A percentile compares a stretch with the other conserved stretches of the same genome.
Evolutionary conservation across 2,888 invertebrate genomes (phyloP).

Genomic region (Phyllotreta cruciferae): DNA sequence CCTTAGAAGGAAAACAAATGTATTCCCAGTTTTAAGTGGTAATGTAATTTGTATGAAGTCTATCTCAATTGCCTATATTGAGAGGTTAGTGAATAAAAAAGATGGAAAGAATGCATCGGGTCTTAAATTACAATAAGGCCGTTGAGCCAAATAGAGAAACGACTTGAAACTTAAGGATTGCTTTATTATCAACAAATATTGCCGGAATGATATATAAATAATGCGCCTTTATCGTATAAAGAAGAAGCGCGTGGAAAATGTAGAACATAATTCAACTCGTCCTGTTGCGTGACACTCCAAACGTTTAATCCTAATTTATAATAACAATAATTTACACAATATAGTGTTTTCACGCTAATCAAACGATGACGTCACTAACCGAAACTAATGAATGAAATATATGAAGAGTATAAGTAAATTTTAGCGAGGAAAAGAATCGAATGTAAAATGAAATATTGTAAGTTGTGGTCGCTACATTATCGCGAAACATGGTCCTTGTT

Average conservation of each 20-base stretch:
- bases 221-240: slow-evolving; percentile 15
- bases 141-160: slow-evolving; percentile 47
- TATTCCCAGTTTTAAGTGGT: slow-evolving; percentile 45
- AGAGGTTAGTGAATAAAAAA: slow-evolving; percentile 44
- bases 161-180: slow-evolving; percentile 48
- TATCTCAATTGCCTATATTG: slow-evolving; percentile 46
- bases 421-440: no score
- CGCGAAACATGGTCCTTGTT: no score
- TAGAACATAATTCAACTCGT: neutral
- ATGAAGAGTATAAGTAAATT: no score
- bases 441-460: no score
- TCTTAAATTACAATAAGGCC: slow-evolving; percentile 48
- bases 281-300: no score
- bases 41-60: slow-evolving; percentile 49
- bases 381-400: no score
- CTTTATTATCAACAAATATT: slow-evolving; percentile 44
- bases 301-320: no score
- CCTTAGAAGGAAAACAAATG: slow-evolving; percentile 46
- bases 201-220: slow-evolving; percentile 23
- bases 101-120: slow-evolving; percentile 41
- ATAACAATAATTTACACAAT: no score
- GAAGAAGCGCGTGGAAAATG: neutral
- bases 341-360: no score
- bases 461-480: no score
- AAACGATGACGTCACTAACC: no score